Evolutionary conservation across 2,113 vertebrate genomes (phyloP).

Genomic region (Xyliphius kryptos): DNA sequence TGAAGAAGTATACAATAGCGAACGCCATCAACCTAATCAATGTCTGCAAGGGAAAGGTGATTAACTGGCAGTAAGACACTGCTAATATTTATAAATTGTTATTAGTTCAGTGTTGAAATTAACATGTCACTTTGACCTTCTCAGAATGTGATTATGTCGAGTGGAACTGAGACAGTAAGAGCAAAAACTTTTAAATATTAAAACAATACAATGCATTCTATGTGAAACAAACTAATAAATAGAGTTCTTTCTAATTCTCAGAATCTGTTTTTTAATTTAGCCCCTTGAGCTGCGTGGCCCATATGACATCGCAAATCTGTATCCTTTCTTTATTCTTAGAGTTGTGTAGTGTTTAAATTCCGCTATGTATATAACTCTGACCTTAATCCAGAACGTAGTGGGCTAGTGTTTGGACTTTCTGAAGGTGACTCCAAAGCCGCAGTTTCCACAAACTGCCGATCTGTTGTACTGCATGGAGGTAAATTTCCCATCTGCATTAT

Average conservation of each 20-base stretch:
- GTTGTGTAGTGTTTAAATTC: too few relatives aligned
- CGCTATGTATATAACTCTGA: constrained; percentile 41
- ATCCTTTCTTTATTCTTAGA: constrained; percentile 89
- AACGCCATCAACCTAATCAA: constrained; percentile 80
- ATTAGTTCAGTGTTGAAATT: too few relatives aligned
- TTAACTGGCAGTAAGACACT: too few relatives aligned
- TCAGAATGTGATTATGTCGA: constrained; percentile 85
- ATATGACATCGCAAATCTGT: constrained; percentile 89
- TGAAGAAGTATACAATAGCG: constrained; percentile 88
- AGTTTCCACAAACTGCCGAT: constrained; percentile 78
- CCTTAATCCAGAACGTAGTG: constrained; percentile 71
- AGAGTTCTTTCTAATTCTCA: too few relatives aligned
- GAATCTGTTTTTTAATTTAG: constrained; percentile 62
- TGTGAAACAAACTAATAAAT: too few relatives aligned
- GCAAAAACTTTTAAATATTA: too few relatives aligned
- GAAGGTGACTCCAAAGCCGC: constrained; percentile 78
- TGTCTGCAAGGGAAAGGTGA: constrained; percentile 86
- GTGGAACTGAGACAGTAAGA: constrained; percentile 80
- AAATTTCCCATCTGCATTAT: not conserved
- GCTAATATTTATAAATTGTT: too few relatives aligned
- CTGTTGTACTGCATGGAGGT: constrained; percentile 82
- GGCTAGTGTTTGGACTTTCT: constrained; percentile 81
- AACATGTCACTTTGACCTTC: constrained; percentile 1
- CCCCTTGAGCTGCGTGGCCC: constrained; percentile 85
- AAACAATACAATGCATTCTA: too few relatives aligned